Evolutionary conservation across 2,888 invertebrate species (phyloP).

Genomic region (Platycheirus albimanus): DNA sequence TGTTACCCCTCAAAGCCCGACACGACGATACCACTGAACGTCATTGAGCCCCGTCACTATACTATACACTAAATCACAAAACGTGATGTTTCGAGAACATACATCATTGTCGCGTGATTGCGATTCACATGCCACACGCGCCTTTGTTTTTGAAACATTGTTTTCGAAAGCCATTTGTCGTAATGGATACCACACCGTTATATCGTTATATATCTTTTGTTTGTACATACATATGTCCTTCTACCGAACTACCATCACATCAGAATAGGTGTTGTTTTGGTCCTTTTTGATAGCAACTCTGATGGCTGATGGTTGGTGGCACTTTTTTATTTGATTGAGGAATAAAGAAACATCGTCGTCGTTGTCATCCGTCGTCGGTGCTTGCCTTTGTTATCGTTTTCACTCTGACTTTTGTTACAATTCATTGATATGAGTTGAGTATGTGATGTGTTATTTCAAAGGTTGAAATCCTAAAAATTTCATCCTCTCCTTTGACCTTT

Average conservation of each 20-base stretch:
- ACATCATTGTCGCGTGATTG: slow-evolving; percentile 58
- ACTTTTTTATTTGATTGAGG: slow-evolving; percentile 12
- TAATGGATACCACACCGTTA: slow-evolving; percentile 21
- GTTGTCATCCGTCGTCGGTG: background rate
- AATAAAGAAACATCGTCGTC: background rate
- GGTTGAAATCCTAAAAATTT: background rate
- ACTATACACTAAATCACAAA: slow-evolving; percentile 41
- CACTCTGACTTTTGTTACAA: slow-evolving; percentile 5
- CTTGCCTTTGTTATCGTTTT: background rate
- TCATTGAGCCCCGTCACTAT: slow-evolving; percentile 3
- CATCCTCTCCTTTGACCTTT: background rate
- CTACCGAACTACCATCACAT: too few relatives aligned
- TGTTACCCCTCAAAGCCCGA: background rate
- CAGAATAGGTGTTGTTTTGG: slow-evolving; percentile 7
- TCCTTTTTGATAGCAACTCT: too few relatives aligned
- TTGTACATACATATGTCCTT: background rate
- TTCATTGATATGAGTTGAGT: slow-evolving; percentile 13
- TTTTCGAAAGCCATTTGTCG: slow-evolving; percentile 33
- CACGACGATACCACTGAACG: background rate
- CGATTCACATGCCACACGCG: slow-evolving; percentile 38
- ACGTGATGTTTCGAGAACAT: slow-evolving; percentile 44
- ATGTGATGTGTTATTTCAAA: background rate
- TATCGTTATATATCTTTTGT: background rate
- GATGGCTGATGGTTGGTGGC: slow-evolving; percentile 9
- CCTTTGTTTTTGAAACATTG: slow-evolving; percentile 31